Conservation (phyloP, 2,113 vertebrate genomes). For the Vulpes vulpes region DNA sequence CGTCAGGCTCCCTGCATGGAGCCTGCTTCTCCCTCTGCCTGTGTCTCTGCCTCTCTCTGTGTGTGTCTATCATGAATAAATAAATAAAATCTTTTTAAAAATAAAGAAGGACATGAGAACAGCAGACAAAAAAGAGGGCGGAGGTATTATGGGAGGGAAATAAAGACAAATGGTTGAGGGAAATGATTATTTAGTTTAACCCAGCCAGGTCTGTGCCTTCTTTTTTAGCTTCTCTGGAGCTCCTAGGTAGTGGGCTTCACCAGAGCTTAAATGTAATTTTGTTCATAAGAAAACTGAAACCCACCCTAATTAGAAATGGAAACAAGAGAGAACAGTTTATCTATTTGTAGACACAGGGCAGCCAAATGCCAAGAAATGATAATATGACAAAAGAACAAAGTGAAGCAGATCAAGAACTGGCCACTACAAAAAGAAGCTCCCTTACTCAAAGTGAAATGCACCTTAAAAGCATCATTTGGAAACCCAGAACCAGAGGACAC, state of each 20-base stretch:
- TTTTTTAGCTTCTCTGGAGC: background rate
- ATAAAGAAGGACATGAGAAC: background rate
- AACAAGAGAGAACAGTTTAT: background rate
- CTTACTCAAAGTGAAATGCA: background rate
- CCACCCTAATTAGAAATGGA: background rate
- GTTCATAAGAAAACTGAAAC: conserved; percentile 28
- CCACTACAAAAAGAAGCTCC: background rate
- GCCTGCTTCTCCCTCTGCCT: too few relatives aligned
- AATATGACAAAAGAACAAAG: background rate
- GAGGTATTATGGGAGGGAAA: background rate
- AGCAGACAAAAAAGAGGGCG: background rate
- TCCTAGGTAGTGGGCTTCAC: background rate
- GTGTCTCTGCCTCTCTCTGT: too few relatives aligned
- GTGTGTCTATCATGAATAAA: too few relatives aligned
- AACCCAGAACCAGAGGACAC: background rate
- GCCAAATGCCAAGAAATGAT: background rate
- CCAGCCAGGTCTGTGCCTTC: background rate
- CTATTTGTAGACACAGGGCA: background rate
- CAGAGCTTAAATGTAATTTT: background rate
- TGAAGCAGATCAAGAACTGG: background rate
- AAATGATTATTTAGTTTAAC: background rate
- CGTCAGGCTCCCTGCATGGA: too few relatives aligned
- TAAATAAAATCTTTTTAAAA: too few relatives aligned
- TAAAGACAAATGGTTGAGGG: background rate
- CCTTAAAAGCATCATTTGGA: background rate